Evolutionary conservation across 2,797 vertebrate genomes (phyloP).

Genomic region (Pangasius larnaudii): DNA sequence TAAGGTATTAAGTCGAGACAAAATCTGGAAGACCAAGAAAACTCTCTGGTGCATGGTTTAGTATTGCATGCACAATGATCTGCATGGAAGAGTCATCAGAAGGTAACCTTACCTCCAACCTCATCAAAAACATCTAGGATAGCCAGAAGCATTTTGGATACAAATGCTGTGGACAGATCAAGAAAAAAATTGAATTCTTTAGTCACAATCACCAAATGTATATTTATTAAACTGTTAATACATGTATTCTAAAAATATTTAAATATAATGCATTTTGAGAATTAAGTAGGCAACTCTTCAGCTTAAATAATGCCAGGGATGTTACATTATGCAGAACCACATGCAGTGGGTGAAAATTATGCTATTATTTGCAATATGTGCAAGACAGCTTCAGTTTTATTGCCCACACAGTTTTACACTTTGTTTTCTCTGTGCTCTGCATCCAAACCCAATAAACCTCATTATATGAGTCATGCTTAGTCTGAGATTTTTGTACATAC

Average conservation of each 20-base stretch:
- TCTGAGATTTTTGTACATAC: background rate
- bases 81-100: background rate
- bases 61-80: background rate
- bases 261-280: background rate
- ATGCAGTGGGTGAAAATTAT: conserved; percentile 9
- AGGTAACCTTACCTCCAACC: background rate
- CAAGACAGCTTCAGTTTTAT: conserved; percentile 11
- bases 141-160: background rate
- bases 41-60: background rate
- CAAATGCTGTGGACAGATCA: background rate
- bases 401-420: background rate
- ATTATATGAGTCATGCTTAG: background rate
- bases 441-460: conserved; percentile 2
- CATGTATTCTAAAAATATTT: background rate
- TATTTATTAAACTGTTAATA: background rate
- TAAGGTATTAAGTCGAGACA: background rate
- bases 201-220: background rate
- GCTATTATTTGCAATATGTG: background rate
- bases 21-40: background rate
- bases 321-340: conserved; percentile 1
- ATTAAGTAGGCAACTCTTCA: background rate
- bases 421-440: background rate
- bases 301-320: background rate
- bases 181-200: background rate
- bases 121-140: background rate